Evolutionary conservation across 2,797 vertebrate genomes (phyloP), one percentile per base, ranked within the genome.

Genomic region (Clarias fuscus): DNA sequence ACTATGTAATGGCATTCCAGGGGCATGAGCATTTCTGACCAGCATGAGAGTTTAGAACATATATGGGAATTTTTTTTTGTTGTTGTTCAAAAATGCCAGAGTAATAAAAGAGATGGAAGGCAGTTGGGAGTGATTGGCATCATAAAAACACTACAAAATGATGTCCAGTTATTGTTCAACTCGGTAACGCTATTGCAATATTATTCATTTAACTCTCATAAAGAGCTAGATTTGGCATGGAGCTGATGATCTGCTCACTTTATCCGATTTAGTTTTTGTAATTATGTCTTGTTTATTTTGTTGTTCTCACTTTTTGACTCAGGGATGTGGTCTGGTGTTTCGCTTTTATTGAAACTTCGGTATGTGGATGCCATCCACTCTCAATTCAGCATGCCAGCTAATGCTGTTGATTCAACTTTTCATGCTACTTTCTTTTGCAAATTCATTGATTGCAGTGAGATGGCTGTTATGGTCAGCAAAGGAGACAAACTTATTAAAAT

Each of bases 1-100:
- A 85, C 30, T 43, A 11, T 43, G 40, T 77, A 59, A 58, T 85
- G 33, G 18, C 33, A 30, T 88, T 37, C 43, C 84, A 58, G 71
- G 77, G 30, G 43, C 71, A 58, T 40, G 33, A 82, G 43, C 37
- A 64, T 33, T 75, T 62, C 33, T 33, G 24, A 33, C 22, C 59
- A 24, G 20, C 13, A 3, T 61, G 15, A 10, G 75, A 78, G 75
- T 33, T 77, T 20, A 33, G 17, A 61, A 58, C 53, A 10, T 77
- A 11, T 59, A 59, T 30, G n/a, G 75, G 18, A 10, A 10, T 48
- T 48, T 48, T 1, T 8, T 48, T 33, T 2, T 33, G 1, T 33
- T 33, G 2, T 30, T 37, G 2, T 8, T 56, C 5, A 56, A 27
- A 76, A 7, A 40, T 76, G 75, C 3, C 75, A 59, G 53, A 0